Conservation (phyloP, 1,140 invertebrate genomes). For the Scaptomyza graminum region DNA sequence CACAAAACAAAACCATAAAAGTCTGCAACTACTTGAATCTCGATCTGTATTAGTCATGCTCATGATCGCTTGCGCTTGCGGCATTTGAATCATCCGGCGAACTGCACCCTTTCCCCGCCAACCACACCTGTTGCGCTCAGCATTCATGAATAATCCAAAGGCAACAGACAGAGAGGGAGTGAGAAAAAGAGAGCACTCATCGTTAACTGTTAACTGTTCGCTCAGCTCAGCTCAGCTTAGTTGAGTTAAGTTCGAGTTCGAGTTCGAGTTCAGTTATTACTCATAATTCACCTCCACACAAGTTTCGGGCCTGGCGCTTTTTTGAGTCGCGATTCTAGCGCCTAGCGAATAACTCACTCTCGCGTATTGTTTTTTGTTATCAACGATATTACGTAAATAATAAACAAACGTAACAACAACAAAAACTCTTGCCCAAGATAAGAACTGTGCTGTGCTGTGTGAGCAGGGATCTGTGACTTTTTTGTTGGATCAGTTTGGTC, state of each 20-base stretch:
- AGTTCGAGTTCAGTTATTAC: slow-evolving; percentile 31
- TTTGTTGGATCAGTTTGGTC: not conserved
- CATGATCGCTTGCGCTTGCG: slow-evolving; percentile 28
- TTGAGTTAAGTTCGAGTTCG: slow-evolving; percentile 24
- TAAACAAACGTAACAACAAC: slow-evolving; percentile 15
- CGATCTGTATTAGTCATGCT: slow-evolving; percentile 62
- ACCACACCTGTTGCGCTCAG: slow-evolving; percentile 1
- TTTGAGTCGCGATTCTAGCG: not conserved
- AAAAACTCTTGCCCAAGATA: slow-evolving; percentile 18
- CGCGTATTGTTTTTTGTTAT: too few relatives aligned
- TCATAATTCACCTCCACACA: slow-evolving; percentile 19
- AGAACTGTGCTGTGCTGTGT: slow-evolving; percentile 12
- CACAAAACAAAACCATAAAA: not conserved
- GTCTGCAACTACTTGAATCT: not conserved
- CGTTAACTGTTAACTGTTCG: slow-evolving; percentile 67
- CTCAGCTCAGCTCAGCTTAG: not conserved
- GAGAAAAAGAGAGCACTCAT: slow-evolving; percentile 20
- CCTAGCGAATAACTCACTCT: too few relatives aligned
- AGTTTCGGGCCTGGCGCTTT: not conserved
- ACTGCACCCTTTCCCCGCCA: not conserved
- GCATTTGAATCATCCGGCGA: slow-evolving; percentile 63
- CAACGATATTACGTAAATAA: slow-evolving; percentile 26
- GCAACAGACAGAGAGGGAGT: not conserved
- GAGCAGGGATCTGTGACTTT: slow-evolving; percentile 1
- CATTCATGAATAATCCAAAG: slow-evolving; percentile 29